Percentiles rank a stretch among this genome's conserved stretches.
These are phyloP conservation scores for Cylas formicarius DNA, from an alignment of 1,140 invertebrate genomes.

Conservation along the genomic window DNA sequence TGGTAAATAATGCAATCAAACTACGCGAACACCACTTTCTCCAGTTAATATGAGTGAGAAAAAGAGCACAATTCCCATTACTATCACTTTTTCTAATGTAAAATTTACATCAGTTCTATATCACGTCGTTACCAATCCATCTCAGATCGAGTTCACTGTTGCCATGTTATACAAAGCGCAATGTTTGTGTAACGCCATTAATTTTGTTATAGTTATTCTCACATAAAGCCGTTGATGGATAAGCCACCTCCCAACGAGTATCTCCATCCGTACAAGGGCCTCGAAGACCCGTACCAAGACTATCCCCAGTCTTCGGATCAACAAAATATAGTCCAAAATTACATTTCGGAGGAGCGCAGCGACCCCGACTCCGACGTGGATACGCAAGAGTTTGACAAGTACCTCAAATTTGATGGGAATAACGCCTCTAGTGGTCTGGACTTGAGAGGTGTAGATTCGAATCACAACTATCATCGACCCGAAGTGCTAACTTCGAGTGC, in stretches of 20 bases:
- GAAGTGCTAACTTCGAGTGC: constrained; percentile 26
- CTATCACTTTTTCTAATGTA: too few relatives aligned
- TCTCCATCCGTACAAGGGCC: constrained; percentile 24
- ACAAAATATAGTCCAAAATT: constrained; percentile 27
- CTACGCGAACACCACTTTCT: too few relatives aligned
- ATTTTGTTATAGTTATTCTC: too few relatives aligned
- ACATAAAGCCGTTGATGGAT: too few relatives aligned
- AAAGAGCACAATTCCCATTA: too few relatives aligned
- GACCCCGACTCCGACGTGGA: constrained; percentile 48
- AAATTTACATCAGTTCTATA: too few relatives aligned
- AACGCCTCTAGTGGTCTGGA: constrained; percentile 28
- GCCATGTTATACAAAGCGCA: too few relatives aligned
- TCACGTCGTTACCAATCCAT: too few relatives aligned
- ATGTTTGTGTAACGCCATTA: too few relatives aligned
- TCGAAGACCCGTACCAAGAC: constrained; percentile 40
- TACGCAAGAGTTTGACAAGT: constrained; percentile 57
- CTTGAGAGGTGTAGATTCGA: constrained; percentile 47
- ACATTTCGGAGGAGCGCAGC: constrained; percentile 39
- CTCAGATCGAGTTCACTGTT: too few relatives aligned
- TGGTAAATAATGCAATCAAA: too few relatives aligned
- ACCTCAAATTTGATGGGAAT: constrained; percentile 51
- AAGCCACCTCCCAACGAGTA: constrained; percentile 30
- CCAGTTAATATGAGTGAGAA: too few relatives aligned
- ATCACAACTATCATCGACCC: constrained; percentile 48
- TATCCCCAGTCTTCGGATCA: constrained; percentile 45